phyloP scores from a whole-genome alignment of 1,140 invertebrate genomes.

The Drosophila mauritiana region DNA sequence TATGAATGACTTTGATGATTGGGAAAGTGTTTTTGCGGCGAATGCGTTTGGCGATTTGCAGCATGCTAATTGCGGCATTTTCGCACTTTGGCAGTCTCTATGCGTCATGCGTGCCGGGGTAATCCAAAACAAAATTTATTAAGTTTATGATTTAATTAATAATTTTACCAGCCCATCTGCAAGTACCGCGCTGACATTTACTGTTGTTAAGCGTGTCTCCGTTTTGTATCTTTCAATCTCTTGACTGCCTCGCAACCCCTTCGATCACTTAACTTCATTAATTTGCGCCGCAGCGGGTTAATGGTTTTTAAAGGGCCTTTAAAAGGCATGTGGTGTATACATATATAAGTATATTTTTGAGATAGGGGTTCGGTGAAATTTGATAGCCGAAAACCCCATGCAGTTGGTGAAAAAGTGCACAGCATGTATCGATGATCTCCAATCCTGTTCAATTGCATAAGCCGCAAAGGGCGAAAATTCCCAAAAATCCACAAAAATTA shows the following conservation, averaged over 20 bases:
- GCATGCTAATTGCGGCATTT: conserved; percentile 65
- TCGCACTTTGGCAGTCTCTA: conserved; percentile 43
- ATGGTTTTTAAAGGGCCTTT: conserved; percentile 72
- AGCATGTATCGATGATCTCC: conserved; percentile 49
- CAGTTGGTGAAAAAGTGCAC: conserved; percentile 72
- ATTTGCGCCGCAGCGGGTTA: conserved; percentile 53
- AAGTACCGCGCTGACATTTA: conserved; percentile 41
- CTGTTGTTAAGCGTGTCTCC: conserved; percentile 55
- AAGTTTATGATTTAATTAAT: conserved; percentile 78
- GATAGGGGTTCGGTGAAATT: conserved; percentile 45
- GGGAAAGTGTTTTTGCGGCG: conserved; percentile 77
- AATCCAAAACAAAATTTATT: conserved; percentile 58
- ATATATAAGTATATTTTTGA: neutral
- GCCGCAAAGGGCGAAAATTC: conserved; percentile 44
- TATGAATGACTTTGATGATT: conserved; percentile 82
- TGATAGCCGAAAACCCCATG: conserved; percentile 57
- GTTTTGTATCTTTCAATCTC: conserved; percentile 69
- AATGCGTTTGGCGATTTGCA: conserved; percentile 32
- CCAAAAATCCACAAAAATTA: conserved; percentile 42
- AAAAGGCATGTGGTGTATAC: conserved; percentile 61
- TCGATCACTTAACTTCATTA: conserved; percentile 58
- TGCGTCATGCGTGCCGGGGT: conserved; percentile 61
- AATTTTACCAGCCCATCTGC: conserved; percentile 48
- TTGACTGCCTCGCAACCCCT: conserved; percentile 26
- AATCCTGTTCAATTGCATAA: conserved; percentile 63